Conservation (phyloP, 2,888 invertebrate species). For the Conomelus anceps region DNA sequence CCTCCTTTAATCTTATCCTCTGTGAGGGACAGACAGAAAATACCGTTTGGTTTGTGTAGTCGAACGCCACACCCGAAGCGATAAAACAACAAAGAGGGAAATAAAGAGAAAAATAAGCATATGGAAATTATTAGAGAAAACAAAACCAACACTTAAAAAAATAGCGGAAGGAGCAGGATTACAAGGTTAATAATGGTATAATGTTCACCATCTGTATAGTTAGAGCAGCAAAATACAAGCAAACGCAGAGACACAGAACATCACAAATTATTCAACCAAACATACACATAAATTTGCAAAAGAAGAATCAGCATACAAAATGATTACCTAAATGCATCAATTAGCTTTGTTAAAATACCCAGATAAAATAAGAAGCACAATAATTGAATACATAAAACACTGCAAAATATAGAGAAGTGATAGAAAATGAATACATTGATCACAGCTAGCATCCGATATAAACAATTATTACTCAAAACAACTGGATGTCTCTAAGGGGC, state of each 20-base stretch:
- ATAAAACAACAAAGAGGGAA: constrained; percentile 18
- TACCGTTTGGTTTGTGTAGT: constrained; percentile 24
- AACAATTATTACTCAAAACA: neutral
- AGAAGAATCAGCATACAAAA: neutral
- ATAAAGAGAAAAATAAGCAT: constrained; percentile 17
- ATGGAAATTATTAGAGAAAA: constrained; percentile 1
- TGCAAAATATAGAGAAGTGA: neutral
- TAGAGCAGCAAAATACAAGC: constrained; percentile 4
- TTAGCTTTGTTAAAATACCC: neutral
- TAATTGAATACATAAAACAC: neutral
- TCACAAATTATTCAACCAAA: neutral
- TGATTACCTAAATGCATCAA: neutral
- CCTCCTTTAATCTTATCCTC: constrained; percentile 82
- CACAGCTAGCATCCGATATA: neutral
- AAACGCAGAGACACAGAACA: constrained; percentile 4
- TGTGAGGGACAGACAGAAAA: constrained; percentile 41
- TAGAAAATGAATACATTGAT: neutral
- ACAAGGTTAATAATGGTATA: neutral
- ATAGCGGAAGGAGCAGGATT: neutral
- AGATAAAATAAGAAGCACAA: neutral
- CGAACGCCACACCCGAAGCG: constrained; percentile 6
- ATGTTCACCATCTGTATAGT: neutral
- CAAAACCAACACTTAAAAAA: neutral
- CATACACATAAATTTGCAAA: neutral
- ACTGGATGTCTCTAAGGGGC: neutral